These are phyloP conservation scores for Colletes collaris DNA, from an alignment of 2,888 invertebrate genomes.

Conservation along the genomic window DNA sequence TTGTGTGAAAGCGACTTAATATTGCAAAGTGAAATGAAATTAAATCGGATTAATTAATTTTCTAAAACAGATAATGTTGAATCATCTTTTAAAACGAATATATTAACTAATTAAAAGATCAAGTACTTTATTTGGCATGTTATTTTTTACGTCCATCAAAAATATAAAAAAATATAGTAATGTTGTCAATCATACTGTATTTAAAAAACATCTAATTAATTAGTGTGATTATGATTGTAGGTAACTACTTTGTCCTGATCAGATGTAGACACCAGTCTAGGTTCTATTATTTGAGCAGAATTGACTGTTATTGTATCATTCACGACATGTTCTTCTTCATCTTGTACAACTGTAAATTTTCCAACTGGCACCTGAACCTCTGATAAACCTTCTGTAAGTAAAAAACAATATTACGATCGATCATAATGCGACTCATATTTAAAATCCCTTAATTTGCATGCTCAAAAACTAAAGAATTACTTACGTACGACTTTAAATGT, in stretches of 20 bases:
- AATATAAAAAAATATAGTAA: not conserved
- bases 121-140: not conserved
- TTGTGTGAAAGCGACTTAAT: no score
- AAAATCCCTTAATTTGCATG: not conserved
- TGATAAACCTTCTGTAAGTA: slow-evolving; percentile 76
- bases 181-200: not conserved
- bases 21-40: not conserved
- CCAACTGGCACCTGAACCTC: slow-evolving; percentile 78
- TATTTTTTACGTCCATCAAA: not conserved
- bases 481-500: slow-evolving; percentile 72
- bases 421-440: not conserved
- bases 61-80: no score
- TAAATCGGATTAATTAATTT: not conserved
- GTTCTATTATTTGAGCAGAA: slow-evolving; percentile 67
- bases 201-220: not conserved
- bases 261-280: slow-evolving; percentile 45
- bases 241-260: not conserved
- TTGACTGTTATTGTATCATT: slow-evolving; percentile 54
- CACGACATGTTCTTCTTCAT: slow-evolving; percentile 47
- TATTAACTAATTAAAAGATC: not conserved
- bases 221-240: not conserved
- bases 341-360: slow-evolving; percentile 78
- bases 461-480: slow-evolving; percentile 38
- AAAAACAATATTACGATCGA: not conserved
- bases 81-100: no score